Evolutionary conservation across 2,888 invertebrate genomes (phyloP).

Genomic region (Adineta ricciae): DNA sequence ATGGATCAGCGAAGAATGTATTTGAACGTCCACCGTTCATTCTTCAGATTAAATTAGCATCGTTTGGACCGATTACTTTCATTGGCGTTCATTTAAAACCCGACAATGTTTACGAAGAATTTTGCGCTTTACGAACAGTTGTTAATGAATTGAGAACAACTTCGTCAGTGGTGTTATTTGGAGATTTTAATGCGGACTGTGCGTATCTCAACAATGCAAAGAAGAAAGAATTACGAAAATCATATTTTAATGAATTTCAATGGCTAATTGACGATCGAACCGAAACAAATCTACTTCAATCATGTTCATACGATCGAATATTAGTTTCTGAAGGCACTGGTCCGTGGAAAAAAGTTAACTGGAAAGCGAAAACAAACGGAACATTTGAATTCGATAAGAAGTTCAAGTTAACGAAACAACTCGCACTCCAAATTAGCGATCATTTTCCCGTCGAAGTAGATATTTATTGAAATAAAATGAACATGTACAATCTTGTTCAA

Average conservation of each 20-base stretch:
- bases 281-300: slow-evolving; percentile 42
- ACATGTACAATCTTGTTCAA: background rate
- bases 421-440: slow-evolving; percentile 25
- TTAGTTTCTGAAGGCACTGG: slow-evolving; percentile 76
- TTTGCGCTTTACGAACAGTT: slow-evolving; percentile 22
- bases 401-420: slow-evolving; percentile 6
- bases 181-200: slow-evolving; percentile 48
- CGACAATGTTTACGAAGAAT: slow-evolving; percentile 23
- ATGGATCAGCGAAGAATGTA: background rate
- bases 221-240: slow-evolving; percentile 36
- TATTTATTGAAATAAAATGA: slow-evolving; percentile 3
- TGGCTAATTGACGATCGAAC: slow-evolving; percentile 42
- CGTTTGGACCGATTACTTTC: slow-evolving; percentile 19
- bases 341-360: slow-evolving; percentile 49
- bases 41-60: slow-evolving; percentile 21
- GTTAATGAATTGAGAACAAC: slow-evolving; percentile 13
- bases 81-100: slow-evolving; percentile 34
- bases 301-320: slow-evolving; percentile 43
- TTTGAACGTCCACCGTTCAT: slow-evolving; percentile 32
- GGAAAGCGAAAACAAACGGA: slow-evolving; percentile 14
- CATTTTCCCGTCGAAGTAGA: slow-evolving; percentile 32
- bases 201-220: slow-evolving; percentile 39
- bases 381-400: slow-evolving; percentile 24
- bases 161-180: slow-evolving; percentile 41
- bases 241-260: slow-evolving; percentile 39